Evolutionary conservation across 2,113 vertebrate genomes (phyloP).

Genomic region (Microcebus griseorufus): DNA sequence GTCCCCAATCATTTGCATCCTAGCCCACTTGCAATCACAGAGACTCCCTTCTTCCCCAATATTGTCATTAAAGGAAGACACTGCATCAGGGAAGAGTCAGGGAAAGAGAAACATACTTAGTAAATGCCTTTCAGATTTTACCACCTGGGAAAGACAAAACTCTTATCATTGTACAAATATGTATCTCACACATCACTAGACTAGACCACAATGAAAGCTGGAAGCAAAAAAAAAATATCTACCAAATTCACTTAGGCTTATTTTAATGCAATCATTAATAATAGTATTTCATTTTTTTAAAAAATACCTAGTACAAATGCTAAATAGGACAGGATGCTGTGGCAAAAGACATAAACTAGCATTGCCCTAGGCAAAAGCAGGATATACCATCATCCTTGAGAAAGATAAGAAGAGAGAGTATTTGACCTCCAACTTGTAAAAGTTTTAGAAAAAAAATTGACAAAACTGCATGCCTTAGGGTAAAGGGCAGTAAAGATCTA

Average conservation of each 20-base stretch:
- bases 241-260: not conserved
- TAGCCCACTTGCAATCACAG: not conserved
- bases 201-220: not conserved
- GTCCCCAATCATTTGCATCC: not conserved
- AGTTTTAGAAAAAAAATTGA: not conserved
- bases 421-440: not conserved
- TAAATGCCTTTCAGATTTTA: constrained; percentile 27
- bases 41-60: not conserved
- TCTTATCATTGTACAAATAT: not conserved
- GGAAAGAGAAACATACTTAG: not conserved
- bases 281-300: not conserved
- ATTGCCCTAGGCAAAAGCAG: not conserved
- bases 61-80: not conserved
- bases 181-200: not conserved
- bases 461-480: not conserved
- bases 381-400: not conserved
- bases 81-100: not conserved
- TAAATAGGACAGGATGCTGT: not conserved
- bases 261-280: constrained; percentile 1
- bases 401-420: not conserved
- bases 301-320: constrained; percentile 8
- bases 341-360: not conserved
- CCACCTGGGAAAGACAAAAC: not conserved
- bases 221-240: constrained; percentile 1
- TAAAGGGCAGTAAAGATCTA: not conserved